These are phyloP conservation scores for Diadegma fenestrale DNA, from an alignment of 2,888 invertebrate genomes.

Conservation along the genomic window DNA sequence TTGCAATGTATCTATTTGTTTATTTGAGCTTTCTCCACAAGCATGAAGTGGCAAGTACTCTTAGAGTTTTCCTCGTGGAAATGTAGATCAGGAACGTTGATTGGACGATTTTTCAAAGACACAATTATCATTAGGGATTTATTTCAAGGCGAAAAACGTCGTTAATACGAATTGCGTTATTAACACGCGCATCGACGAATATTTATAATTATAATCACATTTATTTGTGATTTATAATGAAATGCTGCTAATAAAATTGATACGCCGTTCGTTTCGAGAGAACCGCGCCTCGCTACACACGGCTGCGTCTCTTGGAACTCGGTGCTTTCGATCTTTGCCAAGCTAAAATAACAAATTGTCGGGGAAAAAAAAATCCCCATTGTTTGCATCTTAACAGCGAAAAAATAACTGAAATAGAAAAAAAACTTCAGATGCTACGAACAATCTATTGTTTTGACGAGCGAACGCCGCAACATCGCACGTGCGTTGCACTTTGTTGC, in stretches of 20 bases:
- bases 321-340: constrained; percentile 35
- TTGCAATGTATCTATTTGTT: background rate
- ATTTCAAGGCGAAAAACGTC: background rate
- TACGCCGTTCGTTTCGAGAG: constrained; percentile 6
- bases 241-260: constrained; percentile 15
- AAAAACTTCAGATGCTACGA: background rate
- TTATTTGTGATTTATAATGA: constrained; percentile 22
- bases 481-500: constrained; percentile 55
- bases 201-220: background rate
- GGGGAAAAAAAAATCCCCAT: constrained; percentile 13
- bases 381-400: background rate
- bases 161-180: background rate
- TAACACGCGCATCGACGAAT: background rate
- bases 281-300: constrained; percentile 45
- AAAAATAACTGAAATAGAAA: background rate
- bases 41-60: constrained; percentile 1
- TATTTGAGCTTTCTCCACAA: background rate
- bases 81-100: background rate
- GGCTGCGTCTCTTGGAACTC: constrained; percentile 38
- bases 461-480: constrained; percentile 35
- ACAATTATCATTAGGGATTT: background rate
- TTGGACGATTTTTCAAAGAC: background rate
- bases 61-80: background rate
- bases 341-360: background rate
- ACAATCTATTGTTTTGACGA: constrained; percentile 6